Evolutionary conservation across 2,888 invertebrate species (phyloP).

Genomic region (Entomobrya proxima): DNA sequence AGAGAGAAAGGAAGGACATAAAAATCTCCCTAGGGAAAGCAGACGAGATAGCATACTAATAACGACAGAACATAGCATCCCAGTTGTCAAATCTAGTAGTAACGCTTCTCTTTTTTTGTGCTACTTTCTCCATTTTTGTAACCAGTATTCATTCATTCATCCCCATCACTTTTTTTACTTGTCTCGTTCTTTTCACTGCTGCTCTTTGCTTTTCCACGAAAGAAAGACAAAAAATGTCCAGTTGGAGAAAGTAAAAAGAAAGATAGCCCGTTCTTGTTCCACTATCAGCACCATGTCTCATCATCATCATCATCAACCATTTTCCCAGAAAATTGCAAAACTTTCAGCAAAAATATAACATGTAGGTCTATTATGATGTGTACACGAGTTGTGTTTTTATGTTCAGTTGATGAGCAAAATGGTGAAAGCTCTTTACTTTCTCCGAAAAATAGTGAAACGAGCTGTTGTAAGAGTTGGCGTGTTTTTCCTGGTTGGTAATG

Average conservation of each 20-base stretch:
- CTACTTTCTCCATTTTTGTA: constrained; percentile 23
- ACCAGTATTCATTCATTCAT: constrained; percentile 19
- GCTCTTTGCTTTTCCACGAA: neutral
- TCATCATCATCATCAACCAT: neutral
- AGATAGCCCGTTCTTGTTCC: constrained; percentile 2
- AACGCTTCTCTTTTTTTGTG: neutral
- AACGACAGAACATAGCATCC: neutral
- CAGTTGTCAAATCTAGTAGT: constrained; percentile 17
- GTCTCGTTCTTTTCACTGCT: neutral
- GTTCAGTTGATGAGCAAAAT: constrained; percentile 17
- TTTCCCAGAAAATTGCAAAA: constrained; percentile 38
- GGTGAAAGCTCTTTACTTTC: neutral
- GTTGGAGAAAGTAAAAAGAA: constrained; percentile 4
- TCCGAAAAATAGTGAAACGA: constrained; percentile 7
- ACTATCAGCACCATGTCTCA: neutral
- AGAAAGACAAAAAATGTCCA: constrained; percentile 12
- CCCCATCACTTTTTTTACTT: constrained; percentile 23
- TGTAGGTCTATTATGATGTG: too few species aligned
- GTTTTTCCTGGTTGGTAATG: neutral
- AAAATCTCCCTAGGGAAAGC: constrained; percentile 45
- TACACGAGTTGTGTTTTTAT: constrained; percentile 38
- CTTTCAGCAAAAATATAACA: constrained; percentile 42
- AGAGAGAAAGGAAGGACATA: constrained; percentile 5
- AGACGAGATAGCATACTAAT: constrained; percentile 34
- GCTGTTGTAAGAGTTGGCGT: neutral